phyloP scores from a whole-genome alignment of 2,797 vertebrate genomes.

The Mus spretus region DNA sequence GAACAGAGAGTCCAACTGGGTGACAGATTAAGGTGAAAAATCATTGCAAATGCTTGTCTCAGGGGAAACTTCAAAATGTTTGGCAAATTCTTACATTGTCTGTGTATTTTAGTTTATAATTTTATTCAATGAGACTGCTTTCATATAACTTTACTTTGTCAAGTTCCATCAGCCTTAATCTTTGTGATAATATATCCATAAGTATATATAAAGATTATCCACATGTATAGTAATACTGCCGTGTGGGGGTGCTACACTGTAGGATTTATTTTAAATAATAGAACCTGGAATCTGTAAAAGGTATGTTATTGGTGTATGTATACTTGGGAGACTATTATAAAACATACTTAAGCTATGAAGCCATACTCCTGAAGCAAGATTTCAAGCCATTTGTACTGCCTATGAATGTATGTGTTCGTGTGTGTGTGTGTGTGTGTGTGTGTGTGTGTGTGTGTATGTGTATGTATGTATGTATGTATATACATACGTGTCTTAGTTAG shows the following conservation, averaged over 20 bases:
- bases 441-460: not conserved
- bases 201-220: not conserved
- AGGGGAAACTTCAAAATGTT: not conserved
- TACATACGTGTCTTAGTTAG: not conserved
- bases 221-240: not conserved
- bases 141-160: not conserved
- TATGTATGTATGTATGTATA: no score
- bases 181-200: not conserved
- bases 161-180: not conserved
- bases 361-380: not conserved
- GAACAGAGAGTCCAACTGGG: not conserved
- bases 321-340: not conserved
- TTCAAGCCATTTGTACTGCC: not conserved
- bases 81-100: not conserved
- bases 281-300: not conserved
- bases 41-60: not conserved
- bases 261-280: constrained; percentile 26
- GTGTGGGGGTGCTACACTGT: not conserved
- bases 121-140: not conserved
- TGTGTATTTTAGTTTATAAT: not conserved
- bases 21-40: not conserved
- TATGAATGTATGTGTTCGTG: not conserved
- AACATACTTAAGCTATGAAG: not conserved
- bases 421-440: not conserved
- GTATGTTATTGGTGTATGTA: not conserved